These are phyloP conservation scores for Arenaria interpres DNA, from an alignment of 2,113 vertebrate species.

Conservation along the genomic window DNA sequence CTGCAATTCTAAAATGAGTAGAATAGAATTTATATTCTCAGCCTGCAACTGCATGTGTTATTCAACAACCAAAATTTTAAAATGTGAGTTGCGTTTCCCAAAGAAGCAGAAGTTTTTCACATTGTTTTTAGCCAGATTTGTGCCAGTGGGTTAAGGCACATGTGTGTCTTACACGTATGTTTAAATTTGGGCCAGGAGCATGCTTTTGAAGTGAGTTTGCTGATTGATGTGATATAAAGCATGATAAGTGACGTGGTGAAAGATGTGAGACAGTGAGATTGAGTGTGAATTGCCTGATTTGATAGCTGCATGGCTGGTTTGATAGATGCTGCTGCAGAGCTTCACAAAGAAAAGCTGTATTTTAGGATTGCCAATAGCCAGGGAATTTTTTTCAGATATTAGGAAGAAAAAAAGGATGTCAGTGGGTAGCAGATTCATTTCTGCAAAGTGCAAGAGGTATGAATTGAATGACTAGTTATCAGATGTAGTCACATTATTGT, in stretches of 20 bases:
- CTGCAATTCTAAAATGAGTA: neutral
- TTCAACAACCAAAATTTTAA: neutral
- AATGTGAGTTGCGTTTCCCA: neutral
- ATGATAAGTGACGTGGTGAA: neutral
- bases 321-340: neutral
- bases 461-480: neutral
- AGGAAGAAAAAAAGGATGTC: neutral
- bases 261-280: neutral
- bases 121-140: neutral
- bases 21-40: neutral
- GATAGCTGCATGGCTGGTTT: neutral
- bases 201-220: neutral
- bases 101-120: neutral
- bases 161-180: rapidly evolving
- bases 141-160: neutral
- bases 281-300: neutral
- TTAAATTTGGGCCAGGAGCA: neutral
- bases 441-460: neutral
- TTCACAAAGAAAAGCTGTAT: neutral
- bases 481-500: neutral
- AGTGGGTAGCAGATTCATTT: neutral
- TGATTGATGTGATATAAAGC: neutral
- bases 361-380: neutral
- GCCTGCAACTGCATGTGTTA: neutral
- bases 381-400: neutral